phyloP scores from a whole-genome alignment of 2,113 vertebrate species.

The Erythrocercus mccallii region DNA sequence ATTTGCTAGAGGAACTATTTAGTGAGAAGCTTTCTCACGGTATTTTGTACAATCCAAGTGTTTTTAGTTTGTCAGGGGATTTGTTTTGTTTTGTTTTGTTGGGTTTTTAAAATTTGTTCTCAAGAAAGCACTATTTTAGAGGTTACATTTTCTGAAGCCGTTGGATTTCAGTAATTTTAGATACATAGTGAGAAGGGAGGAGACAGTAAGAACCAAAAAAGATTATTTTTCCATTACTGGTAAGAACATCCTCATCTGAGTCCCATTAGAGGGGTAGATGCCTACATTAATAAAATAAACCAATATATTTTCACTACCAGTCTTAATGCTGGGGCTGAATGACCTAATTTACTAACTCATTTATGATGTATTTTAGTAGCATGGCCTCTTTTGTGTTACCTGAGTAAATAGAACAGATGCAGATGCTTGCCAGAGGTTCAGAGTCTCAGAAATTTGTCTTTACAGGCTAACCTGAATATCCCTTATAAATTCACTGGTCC shows the following conservation, averaged over 20 bases:
- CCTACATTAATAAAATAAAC: conserved; percentile 29
- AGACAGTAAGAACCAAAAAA: not conserved
- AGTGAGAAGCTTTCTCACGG: not conserved
- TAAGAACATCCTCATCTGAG: conserved; percentile 23
- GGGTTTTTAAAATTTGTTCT: not conserved
- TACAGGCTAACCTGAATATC: not conserved
- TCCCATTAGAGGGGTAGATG: not conserved
- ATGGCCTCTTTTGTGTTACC: not conserved
- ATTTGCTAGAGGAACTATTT: not conserved
- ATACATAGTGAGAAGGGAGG: not conserved
- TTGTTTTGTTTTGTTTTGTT: not conserved
- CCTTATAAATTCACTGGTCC: not conserved
- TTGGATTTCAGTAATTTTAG: conserved; percentile 8
- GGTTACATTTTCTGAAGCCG: not conserved
- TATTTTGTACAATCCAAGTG: not conserved
- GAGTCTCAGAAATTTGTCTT: not conserved
- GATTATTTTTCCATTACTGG: not conserved
- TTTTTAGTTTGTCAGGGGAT: not conserved
- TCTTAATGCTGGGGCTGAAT: not conserved
- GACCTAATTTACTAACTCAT: conserved; percentile 11
- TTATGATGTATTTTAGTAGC: not conserved
- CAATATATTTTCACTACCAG: not conserved
- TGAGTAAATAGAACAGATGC: not conserved
- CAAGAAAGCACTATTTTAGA: not conserved
- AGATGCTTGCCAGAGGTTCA: not conserved